Evolutionary conservation across 2,888 invertebrate species (phyloP).

Genomic region (Agrilus mali): DNA sequence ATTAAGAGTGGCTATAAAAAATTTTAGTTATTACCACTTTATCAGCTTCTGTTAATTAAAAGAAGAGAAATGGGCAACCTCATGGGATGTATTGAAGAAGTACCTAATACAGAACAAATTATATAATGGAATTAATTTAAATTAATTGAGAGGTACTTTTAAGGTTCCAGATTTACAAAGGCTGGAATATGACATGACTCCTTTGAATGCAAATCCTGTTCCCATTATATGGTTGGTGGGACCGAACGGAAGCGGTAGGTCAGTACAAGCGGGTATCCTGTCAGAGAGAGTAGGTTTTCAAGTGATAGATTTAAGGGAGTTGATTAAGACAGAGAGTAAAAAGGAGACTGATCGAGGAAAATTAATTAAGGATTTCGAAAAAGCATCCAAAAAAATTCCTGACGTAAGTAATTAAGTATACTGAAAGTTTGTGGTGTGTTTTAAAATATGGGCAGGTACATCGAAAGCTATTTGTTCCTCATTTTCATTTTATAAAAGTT

Average conservation of each 20-base stretch:
- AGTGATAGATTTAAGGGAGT: constrained; percentile 5
- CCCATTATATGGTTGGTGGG: constrained; percentile 43
- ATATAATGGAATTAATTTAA: not conserved
- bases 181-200: constrained; percentile 27
- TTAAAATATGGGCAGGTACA: no score
- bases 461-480: no score
- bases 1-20: no score
- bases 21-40: no score
- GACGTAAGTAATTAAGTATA: constrained; percentile 17
- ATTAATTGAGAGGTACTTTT: not conserved
- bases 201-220: constrained; percentile 29
- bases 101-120: constrained; percentile 2
- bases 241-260: constrained; percentile 23
- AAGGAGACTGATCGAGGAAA: constrained; percentile 40
- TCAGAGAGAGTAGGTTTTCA: constrained; percentile 17
- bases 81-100: constrained; percentile 16
- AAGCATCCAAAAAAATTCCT: constrained; percentile 30
- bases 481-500: no score
- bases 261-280: constrained; percentile 19
- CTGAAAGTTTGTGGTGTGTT: no score
- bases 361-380: constrained; percentile 36
- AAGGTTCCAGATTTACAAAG: constrained; percentile 20
- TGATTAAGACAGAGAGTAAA: constrained; percentile 36
- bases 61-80: constrained; percentile 13
- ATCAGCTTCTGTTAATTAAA: not conserved